phyloP scores from a whole-genome alignment of 2,797 vertebrate species.

The Numenius phaeopus region DNA sequence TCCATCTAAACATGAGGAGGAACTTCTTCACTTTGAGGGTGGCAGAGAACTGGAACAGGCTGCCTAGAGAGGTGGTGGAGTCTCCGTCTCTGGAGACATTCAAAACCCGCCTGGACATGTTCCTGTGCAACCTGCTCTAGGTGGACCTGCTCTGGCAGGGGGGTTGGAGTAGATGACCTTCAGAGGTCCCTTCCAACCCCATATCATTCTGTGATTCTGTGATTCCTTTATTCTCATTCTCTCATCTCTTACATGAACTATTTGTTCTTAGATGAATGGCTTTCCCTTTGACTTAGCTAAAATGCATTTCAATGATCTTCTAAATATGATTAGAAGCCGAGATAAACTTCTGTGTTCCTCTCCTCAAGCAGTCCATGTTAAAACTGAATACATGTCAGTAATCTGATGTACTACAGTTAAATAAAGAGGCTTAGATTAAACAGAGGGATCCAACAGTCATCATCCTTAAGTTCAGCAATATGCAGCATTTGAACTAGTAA shows the following conservation, averaged over 20 bases:
- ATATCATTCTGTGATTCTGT: too few relatives aligned
- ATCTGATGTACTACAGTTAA: not conserved
- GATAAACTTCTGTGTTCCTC: not conserved
- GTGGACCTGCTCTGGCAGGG: too few relatives aligned
- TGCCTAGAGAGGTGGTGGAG: too few relatives aligned
- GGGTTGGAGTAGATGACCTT: too few relatives aligned
- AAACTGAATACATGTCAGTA: not conserved
- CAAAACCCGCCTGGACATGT: too few relatives aligned
- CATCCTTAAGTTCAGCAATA: not conserved
- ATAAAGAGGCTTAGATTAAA: not conserved
- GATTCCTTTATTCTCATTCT: not conserved
- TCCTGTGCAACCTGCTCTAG: too few relatives aligned
- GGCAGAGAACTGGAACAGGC: too few relatives aligned
- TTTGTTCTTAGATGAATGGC: not conserved
- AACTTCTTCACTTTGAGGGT: too few relatives aligned
- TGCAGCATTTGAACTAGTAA: not conserved
- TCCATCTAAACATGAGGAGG: too few relatives aligned
- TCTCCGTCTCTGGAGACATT: too few relatives aligned
- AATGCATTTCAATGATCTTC: not conserved
- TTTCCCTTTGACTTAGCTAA: not conserved
- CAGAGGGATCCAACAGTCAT: not conserved
- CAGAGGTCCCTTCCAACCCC: too few relatives aligned
- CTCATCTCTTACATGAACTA: not conserved
- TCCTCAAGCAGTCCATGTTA: not conserved
- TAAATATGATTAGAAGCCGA: not conserved